Evolutionary conservation across 1,140 invertebrate genomes (phyloP).

Genomic region (Pentalonia nigronervosa): DNA sequence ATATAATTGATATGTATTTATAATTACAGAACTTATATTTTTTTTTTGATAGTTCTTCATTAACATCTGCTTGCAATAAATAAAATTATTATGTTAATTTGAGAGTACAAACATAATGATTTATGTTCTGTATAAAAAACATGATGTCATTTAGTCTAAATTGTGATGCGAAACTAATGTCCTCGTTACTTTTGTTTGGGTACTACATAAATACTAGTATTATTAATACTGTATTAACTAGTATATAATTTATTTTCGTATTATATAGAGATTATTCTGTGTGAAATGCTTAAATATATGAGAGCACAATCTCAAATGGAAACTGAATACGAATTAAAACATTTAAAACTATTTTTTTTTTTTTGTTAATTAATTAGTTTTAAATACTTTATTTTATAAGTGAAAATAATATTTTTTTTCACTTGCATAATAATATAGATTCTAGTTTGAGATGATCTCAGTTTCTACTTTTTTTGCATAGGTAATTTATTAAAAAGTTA

Average conservation of each 20-base stretch:
- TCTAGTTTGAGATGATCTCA: background rate
- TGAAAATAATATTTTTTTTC: background rate
- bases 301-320: background rate
- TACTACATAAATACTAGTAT: background rate
- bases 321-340: background rate
- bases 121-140: conserved; percentile 12
- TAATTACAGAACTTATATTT: background rate
- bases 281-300: background rate
- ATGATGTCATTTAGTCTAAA: conserved; percentile 8
- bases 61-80: background rate
- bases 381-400: background rate
- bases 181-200: background rate
- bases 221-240: background rate
- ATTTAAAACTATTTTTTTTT: background rate
- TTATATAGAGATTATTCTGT: background rate
- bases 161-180: conserved; percentile 25
- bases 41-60: background rate
- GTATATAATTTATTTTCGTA: background rate
- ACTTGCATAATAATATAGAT: background rate
- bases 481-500: background rate
- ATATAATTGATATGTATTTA: background rate
- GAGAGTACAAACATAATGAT: background rate
- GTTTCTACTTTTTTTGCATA: background rate
- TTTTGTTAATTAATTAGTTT: background rate
- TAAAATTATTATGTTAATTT: conserved; percentile 9